Evolutionary conservation across 2,113 vertebrate species (phyloP).

Genomic region (Sinocyclocheilus anophthalmus): DNA sequence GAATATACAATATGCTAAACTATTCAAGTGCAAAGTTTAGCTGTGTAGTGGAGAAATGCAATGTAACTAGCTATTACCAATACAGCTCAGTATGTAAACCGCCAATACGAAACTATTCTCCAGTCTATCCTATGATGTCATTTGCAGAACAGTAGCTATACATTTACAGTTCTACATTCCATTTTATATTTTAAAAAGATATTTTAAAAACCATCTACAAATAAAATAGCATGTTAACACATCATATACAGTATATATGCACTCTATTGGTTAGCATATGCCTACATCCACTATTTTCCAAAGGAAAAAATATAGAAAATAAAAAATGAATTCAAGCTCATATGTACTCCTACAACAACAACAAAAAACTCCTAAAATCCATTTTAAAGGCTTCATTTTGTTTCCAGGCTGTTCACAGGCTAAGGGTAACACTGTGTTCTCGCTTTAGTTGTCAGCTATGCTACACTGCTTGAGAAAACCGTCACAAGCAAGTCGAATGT

Average conservation of each 20-base stretch:
- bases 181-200: neutral
- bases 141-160: neutral
- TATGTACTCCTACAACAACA: neutral
- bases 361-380: neutral
- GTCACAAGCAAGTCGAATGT: conserved; percentile 48
- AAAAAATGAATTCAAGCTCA: neutral
- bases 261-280: neutral
- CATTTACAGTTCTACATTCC: neutral
- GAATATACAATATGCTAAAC: neutral
- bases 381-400: conserved; percentile 23
- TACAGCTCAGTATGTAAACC: neutral
- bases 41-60: neutral
- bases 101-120: neutral
- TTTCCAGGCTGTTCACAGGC: conserved; percentile 33
- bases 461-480: conserved; percentile 53
- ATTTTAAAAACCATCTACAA: too few relatives aligned
- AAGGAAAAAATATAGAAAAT: neutral
- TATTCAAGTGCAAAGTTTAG: neutral
- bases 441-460: conserved; percentile 55
- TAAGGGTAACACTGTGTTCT: conserved; percentile 35
- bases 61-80: conserved; percentile 5
- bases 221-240: too few relatives aligned
- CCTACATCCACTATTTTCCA: neutral
- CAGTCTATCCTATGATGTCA: neutral
- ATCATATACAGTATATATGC: too few relatives aligned